A percentile compares a stretch with the other conserved stretches of the same genome.
phyloP scores from a whole-genome alignment of 2,113 vertebrate species.

The Hypanus sabinus region DNA sequence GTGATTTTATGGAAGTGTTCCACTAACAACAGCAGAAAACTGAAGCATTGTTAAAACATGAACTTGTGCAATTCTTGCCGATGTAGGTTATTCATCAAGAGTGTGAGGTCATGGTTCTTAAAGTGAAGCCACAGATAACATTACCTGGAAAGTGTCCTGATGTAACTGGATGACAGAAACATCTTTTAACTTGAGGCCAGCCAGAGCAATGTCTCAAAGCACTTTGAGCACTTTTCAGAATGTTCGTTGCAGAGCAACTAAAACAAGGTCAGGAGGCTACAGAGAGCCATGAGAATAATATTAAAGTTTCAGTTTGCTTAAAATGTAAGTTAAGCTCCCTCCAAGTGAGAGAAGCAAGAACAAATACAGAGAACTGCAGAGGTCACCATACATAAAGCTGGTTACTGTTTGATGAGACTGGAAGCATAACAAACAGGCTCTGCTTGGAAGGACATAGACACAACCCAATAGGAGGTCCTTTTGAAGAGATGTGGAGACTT shows the following conservation, averaged over 20 bases:
- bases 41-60: neutral
- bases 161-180: neutral
- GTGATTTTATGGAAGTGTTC: too few relatives aligned
- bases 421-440: neutral
- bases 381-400: neutral
- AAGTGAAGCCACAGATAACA: neutral
- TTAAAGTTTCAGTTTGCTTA: neutral
- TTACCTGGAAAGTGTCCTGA: neutral
- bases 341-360: neutral
- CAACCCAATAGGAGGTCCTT: neutral
- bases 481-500: neutral
- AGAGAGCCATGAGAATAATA: neutral
- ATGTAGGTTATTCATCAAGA: neutral
- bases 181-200: neutral
- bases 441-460: neutral
- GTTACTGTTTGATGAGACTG: neutral
- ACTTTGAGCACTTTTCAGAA: neutral
- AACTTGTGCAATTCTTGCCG: neutral
- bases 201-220: neutral
- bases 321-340: too few relatives aligned
- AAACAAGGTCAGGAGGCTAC: conserved; percentile 1
- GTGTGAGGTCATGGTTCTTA: neutral
- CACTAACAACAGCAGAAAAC: neutral
- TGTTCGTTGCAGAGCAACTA: neutral
- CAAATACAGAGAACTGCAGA: neutral